A percentile compares a stretch with the other conserved stretches of the same genome.
Evolutionary conservation across 1,140 invertebrate species (phyloP).

Genomic region (Pseudoatta argentina): DNA sequence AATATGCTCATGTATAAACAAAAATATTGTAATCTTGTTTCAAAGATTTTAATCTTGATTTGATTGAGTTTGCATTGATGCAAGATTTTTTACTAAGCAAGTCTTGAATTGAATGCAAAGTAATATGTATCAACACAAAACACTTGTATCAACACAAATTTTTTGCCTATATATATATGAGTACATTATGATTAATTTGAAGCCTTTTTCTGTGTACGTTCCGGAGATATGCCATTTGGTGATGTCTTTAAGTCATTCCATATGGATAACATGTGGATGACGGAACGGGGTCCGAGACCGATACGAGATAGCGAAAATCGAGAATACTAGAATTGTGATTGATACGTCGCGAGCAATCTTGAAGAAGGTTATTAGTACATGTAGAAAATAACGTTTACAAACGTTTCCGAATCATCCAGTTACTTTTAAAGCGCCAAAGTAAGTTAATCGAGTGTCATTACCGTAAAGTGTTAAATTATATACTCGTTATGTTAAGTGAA

Average conservation of each 20-base stretch:
- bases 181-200: no score
- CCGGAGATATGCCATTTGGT: not conserved
- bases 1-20: no score
- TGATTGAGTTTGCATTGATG: no score
- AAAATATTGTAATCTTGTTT: no score
- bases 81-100: no score
- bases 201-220: no score
- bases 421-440: not conserved
- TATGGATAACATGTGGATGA: slow-evolving; percentile 84
- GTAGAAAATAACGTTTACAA: slow-evolving; percentile 4
- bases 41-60: no score
- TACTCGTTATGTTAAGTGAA: not conserved
- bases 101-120: no score
- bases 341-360: slow-evolving; percentile 35
- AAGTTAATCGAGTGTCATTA: not conserved
- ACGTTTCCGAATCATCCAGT: not conserved
- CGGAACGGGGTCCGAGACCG: slow-evolving; percentile 79
- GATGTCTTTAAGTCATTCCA: slow-evolving; percentile 68
- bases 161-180: no score
- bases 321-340: slow-evolving; percentile 64
- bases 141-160: no score
- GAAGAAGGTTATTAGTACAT: slow-evolving; percentile 19
- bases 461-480: not conserved
- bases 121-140: no score
- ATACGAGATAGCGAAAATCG: slow-evolving; percentile 69